Percentiles rank a stretch among this genome's conserved stretches.
phyloP scores from a whole-genome alignment of 2,888 invertebrate genomes.

The Pherbina coryleti region DNA sequence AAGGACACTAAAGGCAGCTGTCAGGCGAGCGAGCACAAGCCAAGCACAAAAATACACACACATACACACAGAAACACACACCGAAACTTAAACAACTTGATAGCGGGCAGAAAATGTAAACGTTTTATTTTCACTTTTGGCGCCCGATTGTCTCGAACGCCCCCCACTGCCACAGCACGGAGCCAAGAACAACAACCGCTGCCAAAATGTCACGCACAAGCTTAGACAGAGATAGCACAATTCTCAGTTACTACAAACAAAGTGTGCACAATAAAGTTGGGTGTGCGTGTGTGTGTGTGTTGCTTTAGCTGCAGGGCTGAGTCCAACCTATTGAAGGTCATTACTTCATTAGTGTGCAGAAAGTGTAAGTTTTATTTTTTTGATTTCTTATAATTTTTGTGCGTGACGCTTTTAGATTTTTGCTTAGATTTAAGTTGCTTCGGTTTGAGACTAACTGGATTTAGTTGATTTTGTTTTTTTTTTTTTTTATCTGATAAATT shows the following conservation, averaged over 20 bases:
- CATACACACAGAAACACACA: neutral
- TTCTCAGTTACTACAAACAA: too few relatives aligned
- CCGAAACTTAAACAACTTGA: too few relatives aligned
- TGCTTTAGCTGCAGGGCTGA: neutral
- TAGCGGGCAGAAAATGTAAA: neutral
- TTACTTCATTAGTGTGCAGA: neutral
- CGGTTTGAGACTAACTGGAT: neutral
- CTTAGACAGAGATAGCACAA: neutral
- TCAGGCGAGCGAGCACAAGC: conserved; percentile 1
- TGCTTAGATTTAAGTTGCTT: neutral
- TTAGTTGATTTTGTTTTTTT: neutral
- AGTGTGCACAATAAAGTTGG: neutral
- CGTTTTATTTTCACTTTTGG: conserved; percentile 38
- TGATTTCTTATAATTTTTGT: neutral
- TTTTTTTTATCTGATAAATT: neutral
- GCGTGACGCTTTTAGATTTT: neutral
- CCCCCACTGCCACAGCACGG: conserved; percentile 34
- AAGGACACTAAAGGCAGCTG: conserved; percentile 25
- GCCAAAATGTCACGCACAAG: neutral
- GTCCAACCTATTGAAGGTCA: conserved; percentile 5
- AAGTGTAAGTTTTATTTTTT: neutral
- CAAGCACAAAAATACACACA: neutral
- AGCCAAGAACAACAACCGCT: neutral
- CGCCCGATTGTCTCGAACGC: conserved; percentile 53
- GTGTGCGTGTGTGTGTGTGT: neutral